These are phyloP conservation scores for Scaptomyza flava DNA, from an alignment of 2,888 invertebrate genomes.

Conservation along the genomic window DNA sequence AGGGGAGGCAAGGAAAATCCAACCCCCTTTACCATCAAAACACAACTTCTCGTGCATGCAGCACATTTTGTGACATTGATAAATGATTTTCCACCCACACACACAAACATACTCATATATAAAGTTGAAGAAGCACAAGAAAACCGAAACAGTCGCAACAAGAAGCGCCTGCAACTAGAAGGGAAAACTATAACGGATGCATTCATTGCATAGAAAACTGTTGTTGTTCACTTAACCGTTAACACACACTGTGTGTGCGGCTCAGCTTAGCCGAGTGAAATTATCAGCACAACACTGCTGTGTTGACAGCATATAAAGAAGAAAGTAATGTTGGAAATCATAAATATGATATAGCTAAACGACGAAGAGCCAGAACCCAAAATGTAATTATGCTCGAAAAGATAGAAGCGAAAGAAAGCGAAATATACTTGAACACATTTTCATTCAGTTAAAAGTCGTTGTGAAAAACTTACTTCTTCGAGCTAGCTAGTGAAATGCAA, in stretches of 20 bases:
- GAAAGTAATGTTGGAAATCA: conserved; percentile 50
- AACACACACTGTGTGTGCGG: conserved; percentile 44
- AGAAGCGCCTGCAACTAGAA: conserved; percentile 46
- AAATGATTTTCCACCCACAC: conserved; percentile 66
- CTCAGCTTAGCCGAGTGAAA: conserved; percentile 51
- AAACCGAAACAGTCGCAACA: no score
- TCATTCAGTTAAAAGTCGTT: conserved; percentile 67
- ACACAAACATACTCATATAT: conserved; percentile 8
- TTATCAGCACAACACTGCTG: conserved; percentile 51
- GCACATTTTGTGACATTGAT: conserved; percentile 77
- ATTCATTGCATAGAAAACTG: conserved; percentile 72
- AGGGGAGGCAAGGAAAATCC: not conserved
- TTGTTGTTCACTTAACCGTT: conserved; percentile 78
- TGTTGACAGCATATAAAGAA: not conserved
- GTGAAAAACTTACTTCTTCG: conserved; percentile 54
- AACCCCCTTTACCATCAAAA: not conserved
- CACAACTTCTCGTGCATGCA: conserved; percentile 71
- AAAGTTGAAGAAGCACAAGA: conserved; percentile 62
- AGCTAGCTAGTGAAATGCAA: conserved; percentile 60
- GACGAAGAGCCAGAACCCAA: conserved; percentile 7
- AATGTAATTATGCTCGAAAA: conserved; percentile 61
- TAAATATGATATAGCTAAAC: conserved; percentile 70
- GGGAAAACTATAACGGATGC: conserved; percentile 57
- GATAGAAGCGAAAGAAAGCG: not conserved
- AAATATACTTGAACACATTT: conserved; percentile 40